Evolutionary conservation across 92 coral and sea anemone species (phyloP), one percentile per base, ranked within the genome.

Genomic region (Epizoanthus scotinus): DNA sequence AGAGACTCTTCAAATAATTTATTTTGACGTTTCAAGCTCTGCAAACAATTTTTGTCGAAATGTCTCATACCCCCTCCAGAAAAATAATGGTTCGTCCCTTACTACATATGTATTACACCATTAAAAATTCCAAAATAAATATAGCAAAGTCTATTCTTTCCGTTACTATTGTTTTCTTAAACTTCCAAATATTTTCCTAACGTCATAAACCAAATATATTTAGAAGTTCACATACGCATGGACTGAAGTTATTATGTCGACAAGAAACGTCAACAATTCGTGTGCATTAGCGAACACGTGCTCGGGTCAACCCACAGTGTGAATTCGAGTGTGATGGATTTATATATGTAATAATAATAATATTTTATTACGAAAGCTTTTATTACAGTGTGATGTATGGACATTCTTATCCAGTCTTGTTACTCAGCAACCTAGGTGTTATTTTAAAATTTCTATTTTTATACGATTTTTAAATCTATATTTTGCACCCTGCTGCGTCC

Each of bases 171-270:
- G 55, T 60, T 59, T 75, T 40, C 38, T 40, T 75, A 13, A 36
- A 36, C 4, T 74, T 19, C 67, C 29, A 74, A 57, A 74, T 57
- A 58, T 74, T 58, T 36, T 58, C 67, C 22, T 22, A 21, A 34
- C 10, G 36, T 8, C 13, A 24, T 36, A 74, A 19, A 21, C 3
- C 17, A 36, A 34, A 14, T 6, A n/a, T 28, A 17, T 29, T 9
- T 64, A 29, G n/a, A 20, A 12, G 8, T 63, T 63, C 20, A 19
- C 29, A 27, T 63, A 63, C 29, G 0, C 49, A 55, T 28, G 52
- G 56, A 29, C n/a, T 9, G 13, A n/a, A 36, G 54, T 38, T 29
- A 31, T 31, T 36, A 10, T 26, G 49, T 22, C 2, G 18, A 3
- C n/a, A 21, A 49, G 49, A 24, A 17, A 70, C 8, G 55, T 3